Evolutionary conservation across 2,113 vertebrate species (phyloP).

Genomic region (Australoheros scitulus): DNA sequence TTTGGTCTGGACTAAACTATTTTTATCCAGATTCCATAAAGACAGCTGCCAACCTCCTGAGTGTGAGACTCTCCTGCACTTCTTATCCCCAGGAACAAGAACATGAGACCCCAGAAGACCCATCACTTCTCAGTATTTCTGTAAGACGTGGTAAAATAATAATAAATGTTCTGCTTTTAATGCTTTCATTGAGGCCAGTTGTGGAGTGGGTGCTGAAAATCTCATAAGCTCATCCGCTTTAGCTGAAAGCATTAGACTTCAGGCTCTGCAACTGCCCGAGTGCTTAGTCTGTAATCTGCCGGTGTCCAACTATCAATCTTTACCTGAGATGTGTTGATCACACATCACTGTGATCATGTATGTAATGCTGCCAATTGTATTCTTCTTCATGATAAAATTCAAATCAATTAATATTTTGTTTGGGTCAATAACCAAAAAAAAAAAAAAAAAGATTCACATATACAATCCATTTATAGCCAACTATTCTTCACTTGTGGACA

Average conservation of each 20-base stretch:
- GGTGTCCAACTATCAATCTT: constrained; percentile 8
- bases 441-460: neutral
- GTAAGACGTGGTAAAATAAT: neutral
- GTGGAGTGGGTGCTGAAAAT: constrained; percentile 48
- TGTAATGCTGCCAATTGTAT: neutral
- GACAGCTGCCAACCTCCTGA: constrained; percentile 69
- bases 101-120: neutral
- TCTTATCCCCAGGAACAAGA: constrained; percentile 7
- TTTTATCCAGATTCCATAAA: constrained; percentile 69
- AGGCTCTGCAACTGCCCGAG: constrained; percentile 18
- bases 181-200: constrained; percentile 35
- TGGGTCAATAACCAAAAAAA: neutral
- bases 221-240: constrained; percentile 63
- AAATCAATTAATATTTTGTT: neutral
- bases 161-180: constrained; percentile 3
- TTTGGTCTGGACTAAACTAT: constrained; percentile 57
- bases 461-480: neutral
- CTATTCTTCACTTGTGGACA: neutral
- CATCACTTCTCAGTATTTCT: neutral
- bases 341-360: neutral
- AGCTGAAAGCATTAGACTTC: constrained; percentile 53
- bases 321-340: constrained; percentile 21
- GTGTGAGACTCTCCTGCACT: constrained; percentile 43
- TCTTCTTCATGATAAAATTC: neutral
- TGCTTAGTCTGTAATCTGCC: constrained; percentile 29